Evolutionary conservation across 2,797 vertebrate genomes (phyloP).

Genomic region (Premnoplex brunnescens): DNA sequence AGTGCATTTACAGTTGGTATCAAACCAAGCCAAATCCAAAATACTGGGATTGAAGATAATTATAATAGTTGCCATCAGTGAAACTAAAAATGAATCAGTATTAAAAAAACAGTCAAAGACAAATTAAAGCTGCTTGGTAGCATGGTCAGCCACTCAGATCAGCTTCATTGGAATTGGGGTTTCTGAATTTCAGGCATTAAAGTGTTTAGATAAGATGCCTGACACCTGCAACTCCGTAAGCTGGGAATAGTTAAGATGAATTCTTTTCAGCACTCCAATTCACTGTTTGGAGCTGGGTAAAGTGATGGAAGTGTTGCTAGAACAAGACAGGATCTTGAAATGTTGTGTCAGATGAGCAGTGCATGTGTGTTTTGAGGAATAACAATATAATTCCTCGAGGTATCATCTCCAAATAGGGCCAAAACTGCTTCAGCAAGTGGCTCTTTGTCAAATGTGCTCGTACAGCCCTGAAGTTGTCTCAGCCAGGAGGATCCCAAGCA

Average conservation of each 20-base stretch:
- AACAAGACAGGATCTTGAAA: not conserved
- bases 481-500: not conserved
- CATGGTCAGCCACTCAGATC: not conserved
- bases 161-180: not conserved
- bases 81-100: not conserved
- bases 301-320: not conserved
- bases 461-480: not conserved
- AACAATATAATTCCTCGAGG: fast-evolving
- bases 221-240: not conserved
- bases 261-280: not conserved
- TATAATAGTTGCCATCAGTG: not conserved
- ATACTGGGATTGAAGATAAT: not conserved
- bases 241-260: not conserved
- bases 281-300: not conserved
- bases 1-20: not conserved
- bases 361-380: not conserved
- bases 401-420: not conserved
- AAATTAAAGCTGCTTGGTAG: not conserved
- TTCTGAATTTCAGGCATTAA: not conserved
- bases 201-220: not conserved
- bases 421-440: not conserved
- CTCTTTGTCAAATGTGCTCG: not conserved
- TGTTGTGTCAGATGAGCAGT: not conserved
- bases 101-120: not conserved
- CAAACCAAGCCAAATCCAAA: not conserved